A percentile compares a stretch with the other conserved stretches of the same genome.
Evolutionary conservation across 2,888 invertebrate genomes (phyloP).

Genomic region (Sinohyriopsis cumingii): DNA sequence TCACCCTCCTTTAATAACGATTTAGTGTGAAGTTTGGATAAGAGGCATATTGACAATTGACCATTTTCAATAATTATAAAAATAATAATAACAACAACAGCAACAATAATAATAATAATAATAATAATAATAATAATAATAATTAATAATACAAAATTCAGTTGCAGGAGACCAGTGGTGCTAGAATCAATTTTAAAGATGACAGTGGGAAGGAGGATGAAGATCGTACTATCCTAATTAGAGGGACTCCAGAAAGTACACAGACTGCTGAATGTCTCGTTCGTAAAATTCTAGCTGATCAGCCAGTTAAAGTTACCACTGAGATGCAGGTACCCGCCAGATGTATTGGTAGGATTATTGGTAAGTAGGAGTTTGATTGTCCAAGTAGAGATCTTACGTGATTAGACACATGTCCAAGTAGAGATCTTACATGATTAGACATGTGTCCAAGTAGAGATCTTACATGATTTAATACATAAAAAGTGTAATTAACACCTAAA

Average conservation of each 20-base stretch:
- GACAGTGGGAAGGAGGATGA: slow-evolving; percentile 70
- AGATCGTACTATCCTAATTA: slow-evolving; percentile 80
- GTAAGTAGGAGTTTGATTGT: slow-evolving; percentile 31
- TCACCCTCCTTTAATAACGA: no score
- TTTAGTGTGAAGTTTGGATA: no score
- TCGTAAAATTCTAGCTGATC: slow-evolving; percentile 79
- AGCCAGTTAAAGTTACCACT: slow-evolving; percentile 80
- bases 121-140: not conserved
- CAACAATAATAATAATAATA: no score
- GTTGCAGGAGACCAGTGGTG: slow-evolving; percentile 83
- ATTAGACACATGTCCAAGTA: no score
- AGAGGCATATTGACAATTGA: no score
- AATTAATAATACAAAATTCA: slow-evolving; percentile 20
- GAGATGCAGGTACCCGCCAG: slow-evolving; percentile 80
- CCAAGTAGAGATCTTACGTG: not conserved
- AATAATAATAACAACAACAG: no score
- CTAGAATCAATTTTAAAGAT: slow-evolving; percentile 76
- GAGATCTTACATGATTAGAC: not conserved
- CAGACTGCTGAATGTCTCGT: slow-evolving; percentile 82
- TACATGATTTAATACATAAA: not conserved
- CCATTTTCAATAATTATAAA: no score
- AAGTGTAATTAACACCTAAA: no score
- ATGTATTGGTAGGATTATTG: slow-evolving; percentile 83
- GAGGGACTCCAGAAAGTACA: slow-evolving; percentile 80
- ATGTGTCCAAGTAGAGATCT: not conserved